Conservation (phyloP, 2,888 invertebrate species). For the Peribatodes rhomboidaria region DNA sequence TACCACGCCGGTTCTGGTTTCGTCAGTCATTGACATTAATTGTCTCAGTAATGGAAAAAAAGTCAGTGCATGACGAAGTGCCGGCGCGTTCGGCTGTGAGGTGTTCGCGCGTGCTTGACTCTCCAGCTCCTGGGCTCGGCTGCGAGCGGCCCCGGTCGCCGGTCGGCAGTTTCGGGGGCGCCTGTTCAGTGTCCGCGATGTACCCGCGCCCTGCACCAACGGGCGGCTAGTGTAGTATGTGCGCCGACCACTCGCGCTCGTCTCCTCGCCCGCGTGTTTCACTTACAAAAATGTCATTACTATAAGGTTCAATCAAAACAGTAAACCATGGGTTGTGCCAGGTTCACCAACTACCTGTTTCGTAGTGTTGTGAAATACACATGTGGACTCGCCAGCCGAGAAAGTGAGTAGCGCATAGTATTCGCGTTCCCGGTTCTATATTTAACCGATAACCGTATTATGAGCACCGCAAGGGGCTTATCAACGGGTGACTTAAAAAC, state of each 20-base stretch:
- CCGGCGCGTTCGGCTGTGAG: conserved; percentile 52
- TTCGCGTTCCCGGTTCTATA: conserved; percentile 56
- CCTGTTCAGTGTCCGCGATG: conserved; percentile 51
- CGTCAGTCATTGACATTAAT: conserved; percentile 81
- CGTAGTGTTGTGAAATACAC: conserved; percentile 83
- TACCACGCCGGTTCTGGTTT: conserved; percentile 69
- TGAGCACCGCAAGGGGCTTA: conserved; percentile 53
- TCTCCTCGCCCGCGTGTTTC: conserved; percentile 56
- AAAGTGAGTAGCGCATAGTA: conserved; percentile 71
- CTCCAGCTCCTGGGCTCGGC: conserved; percentile 50
- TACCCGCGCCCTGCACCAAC: conserved; percentile 56
- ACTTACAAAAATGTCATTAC: conserved; percentile 73
- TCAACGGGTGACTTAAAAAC: conserved; percentile 49
- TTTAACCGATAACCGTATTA: conserved; percentile 57
- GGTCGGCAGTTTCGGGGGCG: conserved; percentile 62
- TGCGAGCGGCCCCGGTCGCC: background rate
- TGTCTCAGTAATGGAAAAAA: conserved; percentile 70
- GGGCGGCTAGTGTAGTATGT: conserved; percentile 74
- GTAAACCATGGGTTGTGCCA: conserved; percentile 79
- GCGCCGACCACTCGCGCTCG: conserved; percentile 68
- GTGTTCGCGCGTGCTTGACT: conserved; percentile 56
- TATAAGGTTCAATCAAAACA: conserved; percentile 62
- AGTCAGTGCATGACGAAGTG: conserved; percentile 73
- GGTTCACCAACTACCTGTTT: conserved; percentile 78
- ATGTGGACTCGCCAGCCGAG: conserved; percentile 80